These are phyloP conservation scores for Pomacea maculata DNA, from an alignment of 1,140 invertebrate species.

Conservation along the genomic window DNA sequence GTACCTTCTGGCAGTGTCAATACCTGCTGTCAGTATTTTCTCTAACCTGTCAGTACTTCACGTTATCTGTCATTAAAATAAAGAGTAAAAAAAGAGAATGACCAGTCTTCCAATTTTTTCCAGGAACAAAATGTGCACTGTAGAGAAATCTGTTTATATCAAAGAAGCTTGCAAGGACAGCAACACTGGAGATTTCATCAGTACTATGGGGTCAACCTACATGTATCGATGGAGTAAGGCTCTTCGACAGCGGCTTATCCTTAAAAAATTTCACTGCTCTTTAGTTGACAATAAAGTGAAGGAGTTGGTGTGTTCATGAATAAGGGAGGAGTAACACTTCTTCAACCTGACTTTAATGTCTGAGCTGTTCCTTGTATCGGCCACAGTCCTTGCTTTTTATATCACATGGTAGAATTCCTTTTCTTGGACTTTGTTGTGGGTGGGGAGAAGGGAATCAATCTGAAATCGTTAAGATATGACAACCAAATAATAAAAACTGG, in stretches of 20 bases:
- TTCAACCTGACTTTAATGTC: no score
- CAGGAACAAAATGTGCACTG: constrained; percentile 17
- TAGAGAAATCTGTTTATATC: constrained; percentile 7
- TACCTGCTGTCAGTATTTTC: not conserved
- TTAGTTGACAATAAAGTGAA: not conserved
- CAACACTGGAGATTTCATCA: constrained; percentile 14
- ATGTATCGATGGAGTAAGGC: constrained; percentile 25
- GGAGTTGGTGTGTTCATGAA: not conserved
- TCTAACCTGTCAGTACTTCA: not conserved
- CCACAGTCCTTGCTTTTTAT: no score
- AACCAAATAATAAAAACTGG: no score
- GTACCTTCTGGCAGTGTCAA: not conserved
- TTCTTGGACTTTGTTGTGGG: no score
- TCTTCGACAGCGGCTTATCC: not conserved
- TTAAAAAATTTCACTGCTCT: not conserved
- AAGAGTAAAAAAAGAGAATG: not conserved
- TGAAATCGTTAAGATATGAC: no score
- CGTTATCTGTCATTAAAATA: not conserved
- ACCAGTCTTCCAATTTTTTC: no score
- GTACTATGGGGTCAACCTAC: constrained; percentile 8
- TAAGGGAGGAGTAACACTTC: no score
- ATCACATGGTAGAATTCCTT: no score
- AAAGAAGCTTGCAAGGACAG: constrained; percentile 11
- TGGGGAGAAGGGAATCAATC: no score
- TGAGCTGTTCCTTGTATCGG: no score